Conservation (phyloP, 2,888 invertebrate genomes). For the Carpatolechia fugitivella region DNA sequence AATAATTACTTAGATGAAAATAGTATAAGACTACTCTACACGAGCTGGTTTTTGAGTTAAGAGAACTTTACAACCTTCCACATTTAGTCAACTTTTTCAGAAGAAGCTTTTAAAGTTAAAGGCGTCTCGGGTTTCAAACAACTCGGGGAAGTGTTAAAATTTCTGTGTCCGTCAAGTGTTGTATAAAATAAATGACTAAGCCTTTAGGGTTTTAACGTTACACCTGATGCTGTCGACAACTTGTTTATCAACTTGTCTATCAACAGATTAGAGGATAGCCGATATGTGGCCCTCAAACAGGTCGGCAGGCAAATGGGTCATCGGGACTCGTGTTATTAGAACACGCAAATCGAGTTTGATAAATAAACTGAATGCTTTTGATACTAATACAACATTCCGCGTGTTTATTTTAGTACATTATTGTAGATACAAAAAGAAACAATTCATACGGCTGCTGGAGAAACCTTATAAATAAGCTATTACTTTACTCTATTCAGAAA, state of each 20-base stretch:
- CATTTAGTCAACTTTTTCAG: slow-evolving; percentile 1
- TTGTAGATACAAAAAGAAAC: too few relatives aligned
- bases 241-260: slow-evolving; percentile 23
- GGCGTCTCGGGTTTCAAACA: background rate
- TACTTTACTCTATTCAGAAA: too few relatives aligned
- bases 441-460: too few relatives aligned
- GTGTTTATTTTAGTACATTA: too few relatives aligned
- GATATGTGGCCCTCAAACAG: slow-evolving; percentile 52
- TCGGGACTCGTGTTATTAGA: slow-evolving; percentile 51
- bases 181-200: background rate
- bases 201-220: background rate
- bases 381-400: too few relatives aligned
- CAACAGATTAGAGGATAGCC: slow-evolving; percentile 35
- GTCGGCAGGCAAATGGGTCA: slow-evolving; percentile 56
- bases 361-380: slow-evolving; percentile 13
- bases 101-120: slow-evolving; percentile 4
- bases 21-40: background rate
- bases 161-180: background rate
- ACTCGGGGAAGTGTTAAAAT: slow-evolving; percentile 1
- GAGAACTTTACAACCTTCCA: background rate
- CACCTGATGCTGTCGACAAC: background rate
- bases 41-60: slow-evolving; percentile 15
- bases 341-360: slow-evolving; percentile 36
- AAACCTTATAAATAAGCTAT: too few relatives aligned
- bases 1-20: too few relatives aligned